Conservation (phyloP, 2,888 invertebrate species). For the Dichetophora obliterata region DNA sequence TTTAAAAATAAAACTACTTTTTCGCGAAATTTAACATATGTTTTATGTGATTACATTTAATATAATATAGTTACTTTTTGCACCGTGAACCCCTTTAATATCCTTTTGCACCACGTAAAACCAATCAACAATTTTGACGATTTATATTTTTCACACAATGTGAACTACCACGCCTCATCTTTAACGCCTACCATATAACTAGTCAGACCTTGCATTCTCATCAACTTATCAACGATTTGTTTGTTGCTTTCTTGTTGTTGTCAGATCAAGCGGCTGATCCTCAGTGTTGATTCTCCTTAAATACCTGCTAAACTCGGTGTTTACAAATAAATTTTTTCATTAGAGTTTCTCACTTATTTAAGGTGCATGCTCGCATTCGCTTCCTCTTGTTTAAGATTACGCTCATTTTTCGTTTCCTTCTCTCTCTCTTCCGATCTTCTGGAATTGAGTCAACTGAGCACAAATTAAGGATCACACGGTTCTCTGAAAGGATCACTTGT, state of each 20-base stretch:
- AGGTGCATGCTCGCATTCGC: not conserved
- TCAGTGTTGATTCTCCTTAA: constrained; percentile 22
- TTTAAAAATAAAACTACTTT: too few relatives aligned
- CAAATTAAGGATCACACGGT: not conserved
- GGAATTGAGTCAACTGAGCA: not conserved
- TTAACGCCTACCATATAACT: not conserved
- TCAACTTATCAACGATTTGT: constrained; percentile 19
- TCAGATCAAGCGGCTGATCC: constrained; percentile 33
- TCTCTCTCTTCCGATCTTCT: constrained; percentile 1
- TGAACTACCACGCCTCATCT: not conserved
- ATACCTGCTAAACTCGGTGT: constrained; percentile 20
- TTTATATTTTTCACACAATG: not conserved
- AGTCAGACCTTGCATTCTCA: not conserved
- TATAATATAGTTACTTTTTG: too few relatives aligned
- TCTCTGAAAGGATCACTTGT: constrained; percentile 2
- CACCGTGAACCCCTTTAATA: too few relatives aligned
- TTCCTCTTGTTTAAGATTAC: not conserved
- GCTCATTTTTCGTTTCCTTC: not conserved
- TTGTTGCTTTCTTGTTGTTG: not conserved
- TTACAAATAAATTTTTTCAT: constrained; percentile 18
- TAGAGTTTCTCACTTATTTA: not conserved
- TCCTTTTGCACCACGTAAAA: too few relatives aligned
- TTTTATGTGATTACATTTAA: too few relatives aligned
- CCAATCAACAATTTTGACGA: not conserved
- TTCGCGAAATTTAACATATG: too few relatives aligned